Conservation (phyloP, 2,888 invertebrate species). For the Oxyteleia sp. region DNA sequence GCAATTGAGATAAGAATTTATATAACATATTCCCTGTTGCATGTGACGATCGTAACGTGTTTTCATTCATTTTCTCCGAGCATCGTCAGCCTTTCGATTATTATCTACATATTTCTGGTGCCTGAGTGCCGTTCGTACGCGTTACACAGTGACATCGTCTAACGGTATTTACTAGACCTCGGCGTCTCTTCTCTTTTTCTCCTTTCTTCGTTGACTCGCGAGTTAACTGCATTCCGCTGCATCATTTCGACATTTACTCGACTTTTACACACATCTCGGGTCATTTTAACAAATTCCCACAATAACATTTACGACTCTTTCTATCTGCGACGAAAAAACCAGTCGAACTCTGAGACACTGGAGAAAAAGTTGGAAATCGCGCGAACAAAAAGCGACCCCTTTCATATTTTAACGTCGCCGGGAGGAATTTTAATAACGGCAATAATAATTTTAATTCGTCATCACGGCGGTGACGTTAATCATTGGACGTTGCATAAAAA, state of each 20-base stretch:
- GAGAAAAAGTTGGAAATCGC: conserved; percentile 3
- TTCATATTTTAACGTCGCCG: not conserved
- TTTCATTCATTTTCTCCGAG: conserved; percentile 50
- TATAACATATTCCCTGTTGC: conserved; percentile 27
- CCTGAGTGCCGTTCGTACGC: conserved; percentile 52
- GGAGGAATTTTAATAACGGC: not conserved
- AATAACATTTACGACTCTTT: conserved; percentile 40
- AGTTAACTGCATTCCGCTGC: conserved; percentile 65
- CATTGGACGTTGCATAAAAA: not conserved
- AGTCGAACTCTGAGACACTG: not conserved
- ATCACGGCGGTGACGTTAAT: not conserved
- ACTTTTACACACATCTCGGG: conserved; percentile 59
- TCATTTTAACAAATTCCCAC: conserved; percentile 49
- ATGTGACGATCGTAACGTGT: conserved; percentile 26
- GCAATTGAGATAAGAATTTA: conserved; percentile 14
- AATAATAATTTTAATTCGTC: not conserved
- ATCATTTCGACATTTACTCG: conserved; percentile 57
- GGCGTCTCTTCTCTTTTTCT: conserved; percentile 47
- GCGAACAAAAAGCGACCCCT: not conserved
- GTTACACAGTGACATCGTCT: conserved; percentile 70
- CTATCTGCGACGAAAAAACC: conserved; percentile 10
- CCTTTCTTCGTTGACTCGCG: conserved; percentile 43
- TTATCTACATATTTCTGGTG: conserved; percentile 60
- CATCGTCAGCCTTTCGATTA: conserved; percentile 60
- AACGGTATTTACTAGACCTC: conserved; percentile 67